Evolutionary conservation across 2,797 vertebrate genomes (phyloP), one percentile per base, ranked within the genome.

Genomic region (Hippoglossus hippoglossus): DNA sequence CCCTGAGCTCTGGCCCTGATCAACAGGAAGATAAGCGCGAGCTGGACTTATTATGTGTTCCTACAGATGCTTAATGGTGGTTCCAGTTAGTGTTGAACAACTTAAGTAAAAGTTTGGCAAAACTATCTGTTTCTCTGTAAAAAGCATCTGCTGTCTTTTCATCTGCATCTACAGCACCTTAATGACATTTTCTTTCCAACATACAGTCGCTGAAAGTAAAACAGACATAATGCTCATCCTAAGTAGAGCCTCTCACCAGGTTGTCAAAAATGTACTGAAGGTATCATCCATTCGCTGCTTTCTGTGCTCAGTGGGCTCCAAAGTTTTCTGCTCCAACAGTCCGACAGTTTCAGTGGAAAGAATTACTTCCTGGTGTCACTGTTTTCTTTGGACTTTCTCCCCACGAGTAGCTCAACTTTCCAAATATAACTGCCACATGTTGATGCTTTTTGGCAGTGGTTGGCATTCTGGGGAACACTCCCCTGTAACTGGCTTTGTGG

Each of bases 381-480:
- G 73, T 87, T 91, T 88, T 88, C 67, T 76, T 90, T 89, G 87
- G 89, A 87, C 51, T 50, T 67, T 71, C 76, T 91, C 81, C 74
- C 73, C 82, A 84, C 82, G 81, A 89, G 90, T 88, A 83, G 82
- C 71, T 83, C 81, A 85, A 81, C 82, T 89, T 92, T 93, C 91
- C 91, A 91, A 91, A 92, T 92, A 84, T 93, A 93, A 88, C 83
- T 74, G 80, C 84, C 88, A 90, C 86, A 87, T 87, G 87, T 84
- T 83, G 72, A 84, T 83, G 53, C 47, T 52, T 87, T 85, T 77
- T 88, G 79, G 84, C 86, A 70, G 73, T 79, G 3, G 7, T 25
- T 67, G 84, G 76, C 67, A 72, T 87, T 70, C 81, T 63, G 79
- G 71, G 73, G 87, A 91, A 90, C 85, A 85, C 88, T 89, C 88